Evolutionary conservation across 2,113 vertebrate species (phyloP).

Genomic region (Zosterops borbonicus): DNA sequence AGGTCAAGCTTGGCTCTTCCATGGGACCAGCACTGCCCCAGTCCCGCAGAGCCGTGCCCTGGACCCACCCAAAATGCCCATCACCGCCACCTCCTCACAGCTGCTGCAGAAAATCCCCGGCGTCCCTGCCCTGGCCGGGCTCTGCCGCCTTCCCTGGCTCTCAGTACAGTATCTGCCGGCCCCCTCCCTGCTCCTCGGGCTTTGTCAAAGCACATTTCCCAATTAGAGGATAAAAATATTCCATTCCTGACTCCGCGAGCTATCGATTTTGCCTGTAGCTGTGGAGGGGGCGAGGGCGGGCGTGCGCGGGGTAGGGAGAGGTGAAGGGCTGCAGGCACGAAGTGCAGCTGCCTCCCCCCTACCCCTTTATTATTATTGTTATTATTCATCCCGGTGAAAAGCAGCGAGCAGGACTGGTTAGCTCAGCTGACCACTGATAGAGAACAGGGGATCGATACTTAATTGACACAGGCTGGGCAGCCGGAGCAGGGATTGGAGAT

Average conservation of each 20-base stretch:
- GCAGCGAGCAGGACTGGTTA: constrained; percentile 64
- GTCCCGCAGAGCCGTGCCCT: not conserved
- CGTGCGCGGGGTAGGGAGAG: constrained; percentile 20
- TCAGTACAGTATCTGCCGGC: constrained; percentile 25
- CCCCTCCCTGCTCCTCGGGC: constrained; percentile 56
- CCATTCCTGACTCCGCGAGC: constrained; percentile 59
- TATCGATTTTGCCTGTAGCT: constrained; percentile 74
- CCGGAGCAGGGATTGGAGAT: constrained; percentile 48
- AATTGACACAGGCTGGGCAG: constrained; percentile 65
- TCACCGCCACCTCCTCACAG: rapidly evolving
- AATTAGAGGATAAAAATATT: constrained; percentile 75
- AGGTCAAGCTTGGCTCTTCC: not conserved
- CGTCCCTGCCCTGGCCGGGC: not conserved
- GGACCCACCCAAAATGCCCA: not conserved
- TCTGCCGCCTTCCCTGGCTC: not conserved
- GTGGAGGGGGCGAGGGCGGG: constrained; percentile 52
- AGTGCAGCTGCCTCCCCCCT: constrained; percentile 49
- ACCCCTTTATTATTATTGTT: constrained; percentile 61
- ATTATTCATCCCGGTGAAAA: constrained; percentile 64
- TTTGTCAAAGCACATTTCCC: constrained; percentile 72
- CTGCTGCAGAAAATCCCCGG: not conserved
- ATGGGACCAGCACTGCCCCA: rapidly evolving
- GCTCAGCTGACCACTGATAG: constrained; percentile 71
- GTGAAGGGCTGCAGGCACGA: constrained; percentile 62
- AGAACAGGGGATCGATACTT: constrained; percentile 64